Evolutionary conservation across 2,797 vertebrate genomes (phyloP), one percentile per base, ranked within the genome.

Genomic region (Eospalax fontanierii): DNA sequence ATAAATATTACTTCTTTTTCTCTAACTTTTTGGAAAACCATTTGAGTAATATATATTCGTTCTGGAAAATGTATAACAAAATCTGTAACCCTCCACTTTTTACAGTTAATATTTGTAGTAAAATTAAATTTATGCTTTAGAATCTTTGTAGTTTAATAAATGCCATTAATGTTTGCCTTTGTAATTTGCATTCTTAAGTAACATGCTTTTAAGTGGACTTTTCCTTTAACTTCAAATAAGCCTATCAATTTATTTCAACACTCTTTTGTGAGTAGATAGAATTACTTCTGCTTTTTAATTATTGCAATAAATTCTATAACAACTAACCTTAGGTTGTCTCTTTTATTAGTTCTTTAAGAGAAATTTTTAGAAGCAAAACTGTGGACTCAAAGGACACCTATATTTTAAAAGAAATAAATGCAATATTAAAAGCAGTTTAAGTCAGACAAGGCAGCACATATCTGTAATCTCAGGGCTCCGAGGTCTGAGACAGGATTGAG

Each of bases 101-200:
- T 73, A 88, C 63, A 94, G 43, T 95, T 94, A 76, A 87, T 81
- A 74, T 89, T 66, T 96, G 30, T 68, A 94, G 82, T 57, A 96
- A 93, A 85, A 90, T 91, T 89, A 82, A 54, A 16, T 66, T 90
- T 94, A 50, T 91, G 0, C 85, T 95, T 87, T 89, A 6, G 71
- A 87, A 81, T 4, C 28, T 84, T 94, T 94, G 90, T 89, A 70
- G 24, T 88, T 82, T 87, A 90, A 30, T 87, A 90, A 30, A 28
- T 90, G 79, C 24, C 15, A 70, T 46, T 92, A 93, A 66, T 35
- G 43, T 89, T 81, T 94, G 16, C 61, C 16, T 94, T 92, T 70
- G 28, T 93, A 85, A 87, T 90, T 63, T 89, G n/a, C 12, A 18
- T 16, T 88, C 46, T 74, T 88, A 90, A 91, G 59, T 95, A 80